These are phyloP conservation scores for Byasa hedistus DNA, from an alignment of 2,888 invertebrate genomes.

Conservation along the genomic window DNA sequence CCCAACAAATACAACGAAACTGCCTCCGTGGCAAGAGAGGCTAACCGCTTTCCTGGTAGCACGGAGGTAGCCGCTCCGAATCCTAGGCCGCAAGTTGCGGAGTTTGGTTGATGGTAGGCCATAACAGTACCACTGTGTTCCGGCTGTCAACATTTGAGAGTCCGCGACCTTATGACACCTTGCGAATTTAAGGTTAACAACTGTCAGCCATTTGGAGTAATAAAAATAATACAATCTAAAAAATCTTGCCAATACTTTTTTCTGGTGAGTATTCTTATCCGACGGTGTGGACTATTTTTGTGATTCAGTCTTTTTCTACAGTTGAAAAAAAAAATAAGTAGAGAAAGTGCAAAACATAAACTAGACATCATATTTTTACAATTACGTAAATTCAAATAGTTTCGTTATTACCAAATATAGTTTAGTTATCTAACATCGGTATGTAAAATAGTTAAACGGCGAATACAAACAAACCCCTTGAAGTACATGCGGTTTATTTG, in stretches of 20 bases:
- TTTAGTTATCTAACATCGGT: constrained; percentile 75
- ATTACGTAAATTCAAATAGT: constrained; percentile 69
- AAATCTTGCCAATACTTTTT: constrained; percentile 58
- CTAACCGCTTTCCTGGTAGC: too few relatives aligned
- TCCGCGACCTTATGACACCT: too few relatives aligned
- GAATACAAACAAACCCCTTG: constrained; percentile 55
- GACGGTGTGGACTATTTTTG: constrained; percentile 63
- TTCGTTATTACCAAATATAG: constrained; percentile 61
- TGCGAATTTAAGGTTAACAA: too few relatives aligned
- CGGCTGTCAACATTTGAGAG: too few relatives aligned
- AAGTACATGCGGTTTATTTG: constrained; percentile 42
- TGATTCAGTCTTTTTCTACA: constrained; percentile 75
- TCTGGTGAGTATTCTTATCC: constrained; percentile 70
- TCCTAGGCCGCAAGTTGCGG: too few relatives aligned
- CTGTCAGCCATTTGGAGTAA: too few relatives aligned
- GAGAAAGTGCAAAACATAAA: constrained; percentile 56
- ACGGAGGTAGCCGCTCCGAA: too few relatives aligned
- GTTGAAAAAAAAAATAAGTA: constrained; percentile 56
- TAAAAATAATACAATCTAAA: constrained; percentile 35
- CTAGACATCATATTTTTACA: constrained; percentile 43
- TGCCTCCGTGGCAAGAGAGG: constrained; percentile 23
- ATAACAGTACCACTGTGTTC: too few relatives aligned
- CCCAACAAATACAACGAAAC: constrained; percentile 51
- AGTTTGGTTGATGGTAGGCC: too few relatives aligned
- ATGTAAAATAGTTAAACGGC: constrained; percentile 73